Percentiles rank a stretch among this genome's conserved stretches.
Evolutionary conservation across 2,113 vertebrate species (phyloP).

Genomic region (Colinus virginianus): DNA sequence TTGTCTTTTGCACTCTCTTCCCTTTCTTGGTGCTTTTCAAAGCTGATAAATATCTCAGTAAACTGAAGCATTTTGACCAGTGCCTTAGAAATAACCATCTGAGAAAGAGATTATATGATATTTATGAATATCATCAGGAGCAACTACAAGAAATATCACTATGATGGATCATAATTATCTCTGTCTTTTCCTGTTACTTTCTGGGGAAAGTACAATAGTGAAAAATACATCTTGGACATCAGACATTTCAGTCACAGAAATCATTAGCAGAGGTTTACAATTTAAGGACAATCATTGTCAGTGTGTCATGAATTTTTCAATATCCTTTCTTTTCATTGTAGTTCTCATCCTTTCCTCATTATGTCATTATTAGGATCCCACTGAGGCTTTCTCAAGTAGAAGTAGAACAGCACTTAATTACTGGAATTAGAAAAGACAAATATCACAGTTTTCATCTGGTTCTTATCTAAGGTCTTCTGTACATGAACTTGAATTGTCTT

Average conservation of each 20-base stretch:
- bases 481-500: slow-evolving; percentile 79
- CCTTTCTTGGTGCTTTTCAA: not conserved
- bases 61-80: not conserved
- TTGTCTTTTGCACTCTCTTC: not conserved
- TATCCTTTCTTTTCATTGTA: slow-evolving; percentile 68
- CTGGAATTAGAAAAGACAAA: slow-evolving; percentile 82
- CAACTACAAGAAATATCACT: not conserved
- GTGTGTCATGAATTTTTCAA: slow-evolving; percentile 78
- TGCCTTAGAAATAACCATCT: not conserved
- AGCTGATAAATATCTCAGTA: not conserved
- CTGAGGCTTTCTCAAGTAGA: slow-evolving; percentile 78
- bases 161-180: not conserved
- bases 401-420: slow-evolving; percentile 82
- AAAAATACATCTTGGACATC: not conserved
- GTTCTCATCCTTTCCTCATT: slow-evolving; percentile 78
- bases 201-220: not conserved
- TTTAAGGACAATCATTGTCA: slow-evolving; percentile 29
- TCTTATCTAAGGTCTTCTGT: slow-evolving; percentile 75
- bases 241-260: not conserved
- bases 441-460: slow-evolving; percentile 79
- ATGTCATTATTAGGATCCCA: slow-evolving; percentile 81
- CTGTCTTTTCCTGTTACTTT: not conserved
- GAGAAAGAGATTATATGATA: not conserved
- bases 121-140: not conserved
- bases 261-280: slow-evolving; percentile 37